These are phyloP conservation scores for Columba livia DNA, from an alignment of 2,113 vertebrate species.

Conservation along the genomic window DNA sequence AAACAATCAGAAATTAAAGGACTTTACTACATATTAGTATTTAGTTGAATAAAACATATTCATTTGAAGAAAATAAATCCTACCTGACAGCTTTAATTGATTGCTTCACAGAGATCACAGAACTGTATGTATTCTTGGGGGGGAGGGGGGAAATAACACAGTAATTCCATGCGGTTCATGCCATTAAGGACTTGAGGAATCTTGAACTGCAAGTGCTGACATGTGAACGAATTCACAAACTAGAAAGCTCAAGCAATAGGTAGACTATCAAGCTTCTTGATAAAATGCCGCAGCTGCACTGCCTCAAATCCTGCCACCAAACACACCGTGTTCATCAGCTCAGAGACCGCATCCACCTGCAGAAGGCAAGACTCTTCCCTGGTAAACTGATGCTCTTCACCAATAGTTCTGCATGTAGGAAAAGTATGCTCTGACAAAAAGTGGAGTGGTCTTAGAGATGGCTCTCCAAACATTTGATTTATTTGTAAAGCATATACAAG, in stretches of 20 bases:
- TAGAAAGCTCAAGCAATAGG: background rate
- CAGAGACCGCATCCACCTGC: background rate
- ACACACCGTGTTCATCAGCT: background rate
- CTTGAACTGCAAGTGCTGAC: background rate
- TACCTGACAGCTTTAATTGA: background rate
- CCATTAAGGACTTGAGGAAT: background rate
- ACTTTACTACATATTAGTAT: background rate
- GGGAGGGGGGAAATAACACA: background rate
- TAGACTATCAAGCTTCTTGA: background rate
- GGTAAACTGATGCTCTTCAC: background rate
- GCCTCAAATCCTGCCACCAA: background rate
- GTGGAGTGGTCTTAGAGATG: background rate
- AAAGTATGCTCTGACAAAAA: background rate
- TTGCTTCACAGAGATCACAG: background rate
- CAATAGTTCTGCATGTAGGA: fast-evolving
- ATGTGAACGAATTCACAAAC: background rate
- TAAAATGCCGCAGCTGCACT: background rate
- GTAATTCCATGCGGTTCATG: background rate
- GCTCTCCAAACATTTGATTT: background rate
- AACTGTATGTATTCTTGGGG: background rate
- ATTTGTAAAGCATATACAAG: background rate
- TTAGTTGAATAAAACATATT: background rate
- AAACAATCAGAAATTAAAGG: background rate
- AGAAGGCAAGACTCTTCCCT: background rate
- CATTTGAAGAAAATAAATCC: background rate